phyloP scores from a whole-genome alignment of 2,797 vertebrate genomes.

The Chloroceryle inda region DNA sequence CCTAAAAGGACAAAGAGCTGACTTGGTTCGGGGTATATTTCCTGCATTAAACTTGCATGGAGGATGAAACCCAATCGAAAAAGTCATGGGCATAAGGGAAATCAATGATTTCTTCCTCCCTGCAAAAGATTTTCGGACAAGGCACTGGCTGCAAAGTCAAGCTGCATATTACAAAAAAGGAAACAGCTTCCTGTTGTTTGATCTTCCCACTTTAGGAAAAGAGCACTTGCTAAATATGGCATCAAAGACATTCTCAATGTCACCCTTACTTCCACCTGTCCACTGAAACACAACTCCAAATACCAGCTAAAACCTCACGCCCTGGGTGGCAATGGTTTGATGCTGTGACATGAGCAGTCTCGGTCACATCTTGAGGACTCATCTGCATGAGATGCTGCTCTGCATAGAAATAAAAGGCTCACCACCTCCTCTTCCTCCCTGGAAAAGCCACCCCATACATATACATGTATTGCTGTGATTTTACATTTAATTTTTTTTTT shows the following conservation, averaged over 20 bases:
- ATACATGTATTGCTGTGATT: neutral
- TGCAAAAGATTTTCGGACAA: neutral
- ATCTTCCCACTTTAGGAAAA: conserved; percentile 31
- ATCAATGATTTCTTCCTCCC: neutral
- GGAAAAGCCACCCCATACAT: neutral
- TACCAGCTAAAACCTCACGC: neutral
- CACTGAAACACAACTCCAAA: conserved; percentile 56
- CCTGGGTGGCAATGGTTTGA: neutral
- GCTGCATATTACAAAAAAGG: neutral
- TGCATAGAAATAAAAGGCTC: neutral
- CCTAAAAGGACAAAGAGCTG: neutral
- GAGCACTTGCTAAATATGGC: neutral
- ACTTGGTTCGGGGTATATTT: neutral
- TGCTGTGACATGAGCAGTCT: fast-evolving
- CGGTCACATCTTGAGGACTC: neutral
- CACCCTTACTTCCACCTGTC: conserved; percentile 55
- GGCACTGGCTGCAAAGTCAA: neutral
- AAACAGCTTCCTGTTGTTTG: conserved; percentile 50
- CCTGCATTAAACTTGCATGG: neutral
- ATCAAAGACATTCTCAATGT: conserved; percentile 55
- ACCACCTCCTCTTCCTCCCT: neutral
- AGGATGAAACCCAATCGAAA: neutral
- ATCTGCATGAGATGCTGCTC: neutral
- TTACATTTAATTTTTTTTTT: neutral
- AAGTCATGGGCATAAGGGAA: neutral